Conservation (phyloP, 2,113 vertebrate species). For the Damaliscus lunatus region DNA sequence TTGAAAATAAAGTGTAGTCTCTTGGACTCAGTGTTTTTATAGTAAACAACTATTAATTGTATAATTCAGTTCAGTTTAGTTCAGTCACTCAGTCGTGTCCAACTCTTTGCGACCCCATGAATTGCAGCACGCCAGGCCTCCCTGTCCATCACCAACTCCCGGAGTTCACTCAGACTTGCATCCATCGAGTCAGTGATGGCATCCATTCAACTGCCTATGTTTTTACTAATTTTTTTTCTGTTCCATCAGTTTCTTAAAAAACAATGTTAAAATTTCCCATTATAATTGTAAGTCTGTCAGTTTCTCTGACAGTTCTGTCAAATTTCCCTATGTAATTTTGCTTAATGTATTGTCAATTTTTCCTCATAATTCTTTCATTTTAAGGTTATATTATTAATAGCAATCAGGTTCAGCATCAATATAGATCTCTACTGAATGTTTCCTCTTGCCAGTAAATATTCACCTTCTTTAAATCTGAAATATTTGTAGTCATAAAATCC, state of each 20-base stretch:
- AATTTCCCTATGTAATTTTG: conserved; percentile 16
- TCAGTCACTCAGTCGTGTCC: too few relatives aligned
- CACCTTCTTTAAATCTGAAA: background rate
- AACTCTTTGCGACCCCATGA: too few relatives aligned
- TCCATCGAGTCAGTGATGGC: too few relatives aligned
- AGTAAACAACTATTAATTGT: background rate
- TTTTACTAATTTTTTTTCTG: background rate
- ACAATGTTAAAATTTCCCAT: background rate
- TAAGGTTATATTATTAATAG: background rate
- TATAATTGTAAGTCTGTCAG: background rate
- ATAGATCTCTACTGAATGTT: background rate
- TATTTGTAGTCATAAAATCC: background rate
- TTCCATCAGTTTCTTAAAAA: conserved; percentile 9
- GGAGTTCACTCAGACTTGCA: too few relatives aligned
- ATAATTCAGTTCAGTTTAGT: background rate
- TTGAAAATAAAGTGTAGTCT: conserved; percentile 4
- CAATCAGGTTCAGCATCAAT: background rate
- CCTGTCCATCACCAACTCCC: too few relatives aligned
- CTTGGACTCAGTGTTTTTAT: background rate
- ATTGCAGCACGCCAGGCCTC: too few relatives aligned
- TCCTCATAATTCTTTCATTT: background rate
- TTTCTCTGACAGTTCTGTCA: background rate
- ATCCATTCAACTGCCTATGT: background rate
- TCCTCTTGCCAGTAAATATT: background rate
- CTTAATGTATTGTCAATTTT: background rate